Conservation (phyloP, 2,888 invertebrate species). For the Sycophila texana region DNA sequence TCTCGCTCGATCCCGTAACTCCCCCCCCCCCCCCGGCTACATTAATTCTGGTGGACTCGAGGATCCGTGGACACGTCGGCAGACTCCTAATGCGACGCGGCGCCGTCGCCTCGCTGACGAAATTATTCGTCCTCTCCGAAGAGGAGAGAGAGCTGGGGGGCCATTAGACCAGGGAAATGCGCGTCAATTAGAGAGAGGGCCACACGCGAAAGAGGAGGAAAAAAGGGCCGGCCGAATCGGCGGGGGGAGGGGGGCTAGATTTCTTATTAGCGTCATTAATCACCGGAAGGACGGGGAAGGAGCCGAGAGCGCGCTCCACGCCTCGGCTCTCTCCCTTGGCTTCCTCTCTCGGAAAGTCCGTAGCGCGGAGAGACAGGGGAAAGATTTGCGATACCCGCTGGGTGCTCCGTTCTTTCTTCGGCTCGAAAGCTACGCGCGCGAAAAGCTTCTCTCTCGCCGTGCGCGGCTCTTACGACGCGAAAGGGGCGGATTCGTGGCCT, state of each 20-base stretch:
- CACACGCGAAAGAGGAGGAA: neutral
- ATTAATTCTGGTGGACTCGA: slow-evolving; percentile 13
- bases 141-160: slow-evolving; percentile 24
- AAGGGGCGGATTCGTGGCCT: slow-evolving; percentile 44
- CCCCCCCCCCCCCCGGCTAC: neutral
- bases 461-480: slow-evolving; percentile 29
- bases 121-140: slow-evolving; percentile 40
- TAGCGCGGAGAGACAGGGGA: slow-evolving; percentile 12
- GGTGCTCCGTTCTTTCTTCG: slow-evolving; percentile 3
- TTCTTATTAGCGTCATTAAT: slow-evolving; percentile 70
- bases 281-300: slow-evolving; percentile 49
- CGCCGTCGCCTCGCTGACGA: slow-evolving; percentile 25
- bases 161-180: slow-evolving; percentile 60
- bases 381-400: slow-evolving; percentile 47
- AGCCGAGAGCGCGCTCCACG: neutral
- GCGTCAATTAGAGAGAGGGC: slow-evolving; percentile 57
- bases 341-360: slow-evolving; percentile 12
- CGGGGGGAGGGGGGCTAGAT: slow-evolving; percentile 48
- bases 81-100: slow-evolving; percentile 19
- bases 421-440: neutral
- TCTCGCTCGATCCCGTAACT: neutral
- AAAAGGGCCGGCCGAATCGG: neutral
- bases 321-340: neutral
- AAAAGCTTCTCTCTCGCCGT: neutral
- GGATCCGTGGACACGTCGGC: neutral